These are phyloP conservation scores for Gallinago nigripennis DNA, from an alignment of 2,797 vertebrate genomes.

Conservation along the genomic window DNA sequence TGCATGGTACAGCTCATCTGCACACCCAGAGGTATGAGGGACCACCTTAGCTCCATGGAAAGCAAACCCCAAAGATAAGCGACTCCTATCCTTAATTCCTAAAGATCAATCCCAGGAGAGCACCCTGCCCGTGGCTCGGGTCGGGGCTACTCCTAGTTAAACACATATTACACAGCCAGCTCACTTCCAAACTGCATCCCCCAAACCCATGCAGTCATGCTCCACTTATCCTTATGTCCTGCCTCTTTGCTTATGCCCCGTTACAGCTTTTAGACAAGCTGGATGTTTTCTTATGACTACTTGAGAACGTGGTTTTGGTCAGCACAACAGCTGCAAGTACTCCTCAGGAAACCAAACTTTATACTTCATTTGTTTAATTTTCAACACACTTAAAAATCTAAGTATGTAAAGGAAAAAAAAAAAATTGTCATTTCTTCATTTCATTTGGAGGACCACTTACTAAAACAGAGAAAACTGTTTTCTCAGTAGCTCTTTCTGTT, in stretches of 20 bases:
- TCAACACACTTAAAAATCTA: not conserved
- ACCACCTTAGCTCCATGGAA: not conserved
- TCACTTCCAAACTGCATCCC: not conserved
- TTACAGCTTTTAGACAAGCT: not conserved
- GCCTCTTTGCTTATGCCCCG: not conserved
- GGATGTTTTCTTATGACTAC: not conserved
- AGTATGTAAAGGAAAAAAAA: not conserved
- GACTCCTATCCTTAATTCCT: not conserved
- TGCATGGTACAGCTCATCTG: not conserved
- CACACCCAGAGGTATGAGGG: not conserved
- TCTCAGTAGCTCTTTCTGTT: not conserved
- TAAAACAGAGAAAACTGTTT: not conserved
- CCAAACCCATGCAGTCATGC: not conserved
- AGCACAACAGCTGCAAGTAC: not conserved
- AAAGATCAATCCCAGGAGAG: not conserved
- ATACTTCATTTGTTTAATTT: not conserved
- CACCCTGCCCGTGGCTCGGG: not conserved
- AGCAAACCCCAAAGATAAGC: not conserved
- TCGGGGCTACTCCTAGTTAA: rapidly evolving
- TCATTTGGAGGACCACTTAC: not conserved
- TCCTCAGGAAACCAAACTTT: not conserved
- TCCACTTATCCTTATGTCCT: not conserved
- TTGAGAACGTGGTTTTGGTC: not conserved
- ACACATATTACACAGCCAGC: rapidly evolving
- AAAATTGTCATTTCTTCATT: not conserved